Evolutionary conservation across 2,797 vertebrate species (phyloP), one percentile per base, ranked within the genome.

Genomic region (Anabacerthia variegaticeps): DNA sequence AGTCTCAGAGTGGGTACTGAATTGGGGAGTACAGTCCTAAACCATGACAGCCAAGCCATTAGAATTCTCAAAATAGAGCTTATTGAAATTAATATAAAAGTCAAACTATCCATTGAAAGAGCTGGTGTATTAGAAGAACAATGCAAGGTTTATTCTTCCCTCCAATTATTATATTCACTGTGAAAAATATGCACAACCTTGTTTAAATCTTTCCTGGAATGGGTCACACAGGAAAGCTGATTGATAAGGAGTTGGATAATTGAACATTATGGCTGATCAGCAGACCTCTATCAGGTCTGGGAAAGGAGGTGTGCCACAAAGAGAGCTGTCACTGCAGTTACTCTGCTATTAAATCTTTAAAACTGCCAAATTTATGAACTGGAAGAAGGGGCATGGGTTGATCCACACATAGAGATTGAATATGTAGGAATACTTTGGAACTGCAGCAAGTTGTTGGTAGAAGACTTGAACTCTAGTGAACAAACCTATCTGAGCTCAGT

Each of bases 301-400:
- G 65, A 95, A 79, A 51, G 37, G 10, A 44, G 69, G 44, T 81
- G 48, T 66, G 76, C 44, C 91, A 93, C 91, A 95, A 85, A 97
- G 58, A 95, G 91, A 93, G 52, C 74, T 94, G 66, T 96, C 80
- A 54, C 76, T 52, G 65, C 80, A 9, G 13, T 65, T 89, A 41
- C 46, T 15, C 39, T 14, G n/a, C 68, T 85, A 78, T 91, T 97
- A 96, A 96, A 97, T 97, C 92, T 97, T 95, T 93, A 89, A 90
- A 97, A 72, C 69, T 46, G 28, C 54, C 27, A 90, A 83, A 97
- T 96, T 92, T 97, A 96, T 36, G 75, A 58, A 52, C 78, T 66
- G 49, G 52, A 89, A 88, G 76, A 83, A 30, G 44, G 90, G 72
- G 13, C 48, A 87, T 0, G 23, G 59, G 43, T 75, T 96, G 92